A percentile compares a stretch with the other conserved stretches of the same genome.
Evolutionary conservation across 2,888 invertebrate genomes (phyloP).

Genomic region (Drosophila affinis): DNA sequence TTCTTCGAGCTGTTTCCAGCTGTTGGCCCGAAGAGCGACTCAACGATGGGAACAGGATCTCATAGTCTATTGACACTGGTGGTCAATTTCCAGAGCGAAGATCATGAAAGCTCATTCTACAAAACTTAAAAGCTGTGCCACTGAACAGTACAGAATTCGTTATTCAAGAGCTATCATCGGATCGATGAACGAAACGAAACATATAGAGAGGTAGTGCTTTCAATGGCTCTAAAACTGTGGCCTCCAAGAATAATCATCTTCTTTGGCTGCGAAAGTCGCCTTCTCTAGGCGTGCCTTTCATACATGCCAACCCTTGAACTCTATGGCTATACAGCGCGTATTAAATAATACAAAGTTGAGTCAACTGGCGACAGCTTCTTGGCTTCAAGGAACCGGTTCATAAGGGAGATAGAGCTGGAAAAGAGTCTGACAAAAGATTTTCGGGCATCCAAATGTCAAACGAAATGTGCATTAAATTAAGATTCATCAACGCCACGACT

Average conservation of each 20-base stretch:
- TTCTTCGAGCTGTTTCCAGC: background rate
- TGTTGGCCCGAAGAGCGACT: slow-evolving; percentile 17
- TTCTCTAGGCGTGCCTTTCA: background rate
- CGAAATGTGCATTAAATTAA: slow-evolving; percentile 66
- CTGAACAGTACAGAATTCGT: no score
- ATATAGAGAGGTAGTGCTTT: no score
- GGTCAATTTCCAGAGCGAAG: background rate
- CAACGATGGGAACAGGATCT: background rate
- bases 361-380: slow-evolving; percentile 43
- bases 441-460: slow-evolving; percentile 72
- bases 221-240: no score
- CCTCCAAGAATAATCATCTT: no score
- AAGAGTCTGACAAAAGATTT: slow-evolving; percentile 37
- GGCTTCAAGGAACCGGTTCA: slow-evolving; percentile 3
- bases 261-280: no score
- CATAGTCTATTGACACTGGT: background rate
- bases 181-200: no score
- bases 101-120: no score
- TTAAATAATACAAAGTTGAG: slow-evolving; percentile 39
- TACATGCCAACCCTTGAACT: background rate
- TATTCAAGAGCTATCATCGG: no score
- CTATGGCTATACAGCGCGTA: background rate
- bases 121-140: no score
- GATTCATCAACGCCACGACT: slow-evolving; percentile 52
- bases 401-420: background rate